These are phyloP conservation scores for Sphenopsis melanotis DNA, from an alignment of 2,797 vertebrate species.

Conservation along the genomic window DNA sequence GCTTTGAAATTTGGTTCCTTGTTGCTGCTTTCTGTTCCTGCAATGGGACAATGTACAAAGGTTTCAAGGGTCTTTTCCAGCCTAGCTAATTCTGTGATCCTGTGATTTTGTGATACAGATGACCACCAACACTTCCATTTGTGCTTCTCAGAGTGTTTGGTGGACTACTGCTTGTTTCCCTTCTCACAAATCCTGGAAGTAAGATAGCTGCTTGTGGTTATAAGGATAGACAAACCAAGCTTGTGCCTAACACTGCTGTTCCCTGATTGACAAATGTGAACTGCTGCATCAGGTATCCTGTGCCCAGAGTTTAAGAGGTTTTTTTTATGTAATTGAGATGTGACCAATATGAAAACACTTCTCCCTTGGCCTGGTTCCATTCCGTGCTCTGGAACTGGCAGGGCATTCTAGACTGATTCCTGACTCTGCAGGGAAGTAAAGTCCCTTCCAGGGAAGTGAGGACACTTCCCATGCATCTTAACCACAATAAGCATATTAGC, in stretches of 20 bases:
- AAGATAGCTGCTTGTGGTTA: not conserved
- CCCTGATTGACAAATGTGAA: not conserved
- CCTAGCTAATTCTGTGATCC: not conserved
- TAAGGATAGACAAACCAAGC: not conserved
- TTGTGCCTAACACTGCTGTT: not conserved
- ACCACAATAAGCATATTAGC: not conserved
- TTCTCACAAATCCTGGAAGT: not conserved
- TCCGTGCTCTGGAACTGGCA: not conserved
- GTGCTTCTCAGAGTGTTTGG: not conserved
- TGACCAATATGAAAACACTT: not conserved
- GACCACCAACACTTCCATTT: not conserved
- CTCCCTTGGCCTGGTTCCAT: not conserved
- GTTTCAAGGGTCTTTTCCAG: not conserved
- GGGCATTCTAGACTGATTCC: not conserved
- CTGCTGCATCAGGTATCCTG: not conserved
- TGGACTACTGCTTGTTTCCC: not conserved
- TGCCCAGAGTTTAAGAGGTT: not conserved
- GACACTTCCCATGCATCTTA: not conserved
- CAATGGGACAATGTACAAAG: rapidly evolving
- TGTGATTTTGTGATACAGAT: not conserved
- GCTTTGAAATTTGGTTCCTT: not conserved
- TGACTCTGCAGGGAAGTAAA: not conserved
- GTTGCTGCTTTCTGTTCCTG: not conserved
- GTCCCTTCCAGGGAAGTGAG: not conserved
- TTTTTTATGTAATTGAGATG: not conserved